Base-by-base conservation (phyloP, 2,113 vertebrate species). In the Trematomus loennbergii region DNA sequence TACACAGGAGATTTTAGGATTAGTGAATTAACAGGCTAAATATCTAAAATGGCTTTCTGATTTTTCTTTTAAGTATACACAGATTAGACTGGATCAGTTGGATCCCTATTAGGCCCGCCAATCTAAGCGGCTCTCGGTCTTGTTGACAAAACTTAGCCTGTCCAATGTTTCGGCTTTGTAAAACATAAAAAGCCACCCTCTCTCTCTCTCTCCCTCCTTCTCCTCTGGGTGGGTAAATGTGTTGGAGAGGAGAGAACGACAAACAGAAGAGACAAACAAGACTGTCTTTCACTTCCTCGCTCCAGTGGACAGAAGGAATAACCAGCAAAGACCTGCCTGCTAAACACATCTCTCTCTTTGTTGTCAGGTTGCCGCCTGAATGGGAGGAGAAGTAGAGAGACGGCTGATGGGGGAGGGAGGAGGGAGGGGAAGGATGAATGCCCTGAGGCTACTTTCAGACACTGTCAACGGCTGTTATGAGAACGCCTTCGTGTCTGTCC, bases 261-360 rank as follows among this genome's bases (percentile, higher is more conserved):
- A 82, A 91, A 91, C 80, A 88, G 81, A 49, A 75, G 74, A 92
- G 80, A 92, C 84, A 91, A 89, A 92, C 89, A 88, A 11, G 81
- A 86, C 69, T 76, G 86, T 81, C 87, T 91, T 78, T 88, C 79
- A 73, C 84, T 82, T 85, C 82, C 89, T 63, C 68, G 88, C 89
- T 90, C 88, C 85, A 88, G 69, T 83, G 85, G 86, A 86, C 87
- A 88, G 79, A 79, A 60, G 81, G 84, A 87, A 84, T 84, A 92
- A 90, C 86, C 81, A 71, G 89, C 88, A 81, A 89, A 88, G 91
- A 88, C 90, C 91, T 87, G 89, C 89, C 85, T 86, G 88, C 87
- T 92, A 87, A 91, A 89, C 85, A 88, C 87, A 75, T 89, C 89
- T 82, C 82, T 72, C 72, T 87, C 93, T 92, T 93, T 91, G 91